Conservation (phyloP, 2,113 vertebrate species). For the Jacana jacana region DNA sequence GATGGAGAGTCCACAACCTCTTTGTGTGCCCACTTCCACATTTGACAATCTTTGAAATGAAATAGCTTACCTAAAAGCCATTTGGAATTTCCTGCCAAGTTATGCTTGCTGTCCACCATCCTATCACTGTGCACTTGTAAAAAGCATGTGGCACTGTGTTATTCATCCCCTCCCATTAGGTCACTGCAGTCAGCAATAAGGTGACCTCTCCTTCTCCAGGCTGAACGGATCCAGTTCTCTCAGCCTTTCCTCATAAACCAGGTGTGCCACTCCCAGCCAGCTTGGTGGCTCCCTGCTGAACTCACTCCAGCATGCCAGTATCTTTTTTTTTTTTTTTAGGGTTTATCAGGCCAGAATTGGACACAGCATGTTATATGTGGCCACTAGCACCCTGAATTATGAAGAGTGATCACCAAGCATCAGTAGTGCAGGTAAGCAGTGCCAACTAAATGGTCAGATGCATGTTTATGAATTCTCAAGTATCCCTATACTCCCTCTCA, state of each 20-base stretch:
- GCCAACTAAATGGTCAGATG: background rate
- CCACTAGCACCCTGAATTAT: background rate
- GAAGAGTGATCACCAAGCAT: background rate
- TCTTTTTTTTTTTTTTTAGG: background rate
- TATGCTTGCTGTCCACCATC: background rate
- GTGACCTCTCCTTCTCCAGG: background rate
- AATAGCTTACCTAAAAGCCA: background rate
- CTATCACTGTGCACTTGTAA: background rate
- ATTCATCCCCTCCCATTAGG: background rate
- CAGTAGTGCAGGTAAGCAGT: background rate
- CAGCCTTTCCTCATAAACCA: background rate
- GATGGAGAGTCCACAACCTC: background rate
- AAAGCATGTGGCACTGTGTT: accelerated
- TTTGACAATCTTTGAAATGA: background rate
- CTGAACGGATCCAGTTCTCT: background rate
- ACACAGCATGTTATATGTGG: background rate
- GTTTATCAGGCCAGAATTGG: background rate
- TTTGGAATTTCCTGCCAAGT: accelerated
- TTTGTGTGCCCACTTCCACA: background rate
- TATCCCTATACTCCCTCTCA: background rate
- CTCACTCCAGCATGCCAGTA: background rate
- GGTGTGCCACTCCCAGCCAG: background rate
- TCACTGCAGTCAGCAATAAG: background rate
- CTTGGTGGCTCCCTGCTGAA: background rate
- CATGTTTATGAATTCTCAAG: background rate